A percentile compares a stretch with the other conserved stretches of the same genome.
Conservation (phyloP, 2,888 invertebrate species). For the Eucriotettix oculatus region DNA sequence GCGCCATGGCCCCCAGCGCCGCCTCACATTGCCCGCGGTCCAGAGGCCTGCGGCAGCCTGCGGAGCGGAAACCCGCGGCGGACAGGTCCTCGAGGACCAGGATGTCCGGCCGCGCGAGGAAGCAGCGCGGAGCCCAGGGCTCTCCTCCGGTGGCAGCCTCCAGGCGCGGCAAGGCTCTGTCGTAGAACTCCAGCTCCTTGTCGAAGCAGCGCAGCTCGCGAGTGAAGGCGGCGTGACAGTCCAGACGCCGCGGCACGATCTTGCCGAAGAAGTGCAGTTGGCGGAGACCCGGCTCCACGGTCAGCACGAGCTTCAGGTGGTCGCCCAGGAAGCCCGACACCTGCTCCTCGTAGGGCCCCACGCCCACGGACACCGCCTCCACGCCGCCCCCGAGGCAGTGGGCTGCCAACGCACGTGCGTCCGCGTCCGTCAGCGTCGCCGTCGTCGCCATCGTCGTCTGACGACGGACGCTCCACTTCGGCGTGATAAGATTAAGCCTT, state of each 20-base stretch:
- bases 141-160: background rate
- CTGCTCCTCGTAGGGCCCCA: background rate
- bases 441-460: too few species aligned
- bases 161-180: background rate
- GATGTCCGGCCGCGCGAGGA: background rate
- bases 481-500: too few species aligned
- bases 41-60: background rate
- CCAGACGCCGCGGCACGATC: background rate
- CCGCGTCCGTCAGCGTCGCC: too few species aligned
- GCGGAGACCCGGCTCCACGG: background rate
- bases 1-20: too few species aligned
- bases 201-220: background rate
- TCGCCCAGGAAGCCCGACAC: background rate
- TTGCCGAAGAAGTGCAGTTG: background rate
- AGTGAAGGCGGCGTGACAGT: background rate
- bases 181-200: background rate
- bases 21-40: too few species aligned
- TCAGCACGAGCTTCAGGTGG: background rate
- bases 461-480: too few species aligned
- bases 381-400: too few species aligned
- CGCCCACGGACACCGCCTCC: too few species aligned
- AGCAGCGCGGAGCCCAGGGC: background rate
- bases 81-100: background rate
- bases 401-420: too few species aligned
- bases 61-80: background rate